Percentiles rank a stretch among this genome's conserved stretches.
phyloP scores from a whole-genome alignment of 2,113 vertebrate genomes.

The Vulpes vulpes region DNA sequence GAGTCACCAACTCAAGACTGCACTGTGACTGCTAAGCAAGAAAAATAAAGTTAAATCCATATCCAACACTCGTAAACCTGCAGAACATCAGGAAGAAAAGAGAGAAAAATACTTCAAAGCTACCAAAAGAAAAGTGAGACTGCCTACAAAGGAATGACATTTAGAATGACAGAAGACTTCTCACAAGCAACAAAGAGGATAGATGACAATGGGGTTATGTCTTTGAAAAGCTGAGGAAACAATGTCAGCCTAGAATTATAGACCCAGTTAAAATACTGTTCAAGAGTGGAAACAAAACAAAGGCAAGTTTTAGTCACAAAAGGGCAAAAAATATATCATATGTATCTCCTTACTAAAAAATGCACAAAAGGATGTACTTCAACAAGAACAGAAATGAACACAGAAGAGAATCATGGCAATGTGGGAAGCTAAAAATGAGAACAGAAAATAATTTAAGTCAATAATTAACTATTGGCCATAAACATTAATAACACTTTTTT shows the following conservation, averaged over 20 bases:
- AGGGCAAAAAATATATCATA: neutral
- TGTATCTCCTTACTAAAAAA: neutral
- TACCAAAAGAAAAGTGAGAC: conserved; percentile 6
- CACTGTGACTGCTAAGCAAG: neutral
- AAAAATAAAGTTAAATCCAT: neutral
- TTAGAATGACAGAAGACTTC: neutral
- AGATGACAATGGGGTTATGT: neutral
- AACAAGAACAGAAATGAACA: neutral
- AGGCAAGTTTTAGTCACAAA: neutral
- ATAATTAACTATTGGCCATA: neutral
- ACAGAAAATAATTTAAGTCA: neutral
- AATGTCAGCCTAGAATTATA: neutral
- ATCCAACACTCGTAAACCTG: neutral
- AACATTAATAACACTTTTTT: neutral
- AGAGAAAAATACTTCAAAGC: neutral
- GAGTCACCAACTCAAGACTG: conserved; percentile 1
- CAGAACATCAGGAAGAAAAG: neutral
- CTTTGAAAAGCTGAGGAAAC: conserved; percentile 25
- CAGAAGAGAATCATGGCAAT: neutral
- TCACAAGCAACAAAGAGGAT: neutral
- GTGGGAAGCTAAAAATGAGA: conserved; percentile 2
- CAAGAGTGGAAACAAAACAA: neutral
- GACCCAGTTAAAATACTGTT: neutral
- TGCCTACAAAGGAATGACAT: neutral
- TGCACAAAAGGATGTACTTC: neutral